A percentile compares a stretch with the other conserved stretches of the same genome.
These are phyloP conservation scores for Coryphaenoides rupestris DNA, from an alignment of 2,113 vertebrate species.

Conservation along the genomic window DNA sequence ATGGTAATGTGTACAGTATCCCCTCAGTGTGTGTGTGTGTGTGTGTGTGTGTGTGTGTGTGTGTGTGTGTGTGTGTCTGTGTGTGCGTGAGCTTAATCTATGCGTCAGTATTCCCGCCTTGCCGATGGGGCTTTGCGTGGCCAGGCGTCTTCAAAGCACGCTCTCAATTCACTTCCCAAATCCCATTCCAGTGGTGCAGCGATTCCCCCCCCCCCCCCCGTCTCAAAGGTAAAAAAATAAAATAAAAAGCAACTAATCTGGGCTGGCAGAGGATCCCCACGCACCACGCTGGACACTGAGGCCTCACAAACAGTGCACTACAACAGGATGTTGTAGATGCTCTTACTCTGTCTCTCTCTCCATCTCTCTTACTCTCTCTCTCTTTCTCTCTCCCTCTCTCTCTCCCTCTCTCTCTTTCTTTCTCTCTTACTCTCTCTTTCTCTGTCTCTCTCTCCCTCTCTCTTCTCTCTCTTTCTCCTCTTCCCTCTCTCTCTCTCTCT, in stretches of 20 bases:
- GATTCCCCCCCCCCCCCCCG: constrained; percentile 37
- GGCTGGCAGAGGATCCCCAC: constrained; percentile 12
- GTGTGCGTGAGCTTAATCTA: constrained; percentile 4
- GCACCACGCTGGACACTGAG: constrained; percentile 18
- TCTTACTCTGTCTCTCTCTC: no score
- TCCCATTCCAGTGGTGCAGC: constrained; percentile 36
- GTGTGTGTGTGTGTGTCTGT: constrained; percentile 6
- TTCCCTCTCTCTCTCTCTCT: no score
- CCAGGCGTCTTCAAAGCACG: constrained; percentile 29
- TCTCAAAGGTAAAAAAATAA: constrained; percentile 65
- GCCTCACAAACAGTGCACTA: constrained; percentile 32
- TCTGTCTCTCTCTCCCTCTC: no score
- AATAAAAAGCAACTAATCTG: no score
- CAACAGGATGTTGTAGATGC: constrained; percentile 55
- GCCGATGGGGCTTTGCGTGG: constrained; percentile 16
- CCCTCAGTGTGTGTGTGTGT: no score
- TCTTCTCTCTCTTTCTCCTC: no score
- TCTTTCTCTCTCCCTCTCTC: constrained; percentile 11
- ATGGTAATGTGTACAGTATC: no score
- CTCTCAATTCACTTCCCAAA: constrained; percentile 18
- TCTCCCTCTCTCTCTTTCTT: neutral
- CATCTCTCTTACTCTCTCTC: no score
- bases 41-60: no score
- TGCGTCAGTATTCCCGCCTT: constrained; percentile 4
- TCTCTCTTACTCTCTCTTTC: no score